Percentiles rank a stretch among this genome's conserved stretches.
Conservation (phyloP, 2,888 invertebrate genomes). For the Fissipunctia ypsillon region DNA sequence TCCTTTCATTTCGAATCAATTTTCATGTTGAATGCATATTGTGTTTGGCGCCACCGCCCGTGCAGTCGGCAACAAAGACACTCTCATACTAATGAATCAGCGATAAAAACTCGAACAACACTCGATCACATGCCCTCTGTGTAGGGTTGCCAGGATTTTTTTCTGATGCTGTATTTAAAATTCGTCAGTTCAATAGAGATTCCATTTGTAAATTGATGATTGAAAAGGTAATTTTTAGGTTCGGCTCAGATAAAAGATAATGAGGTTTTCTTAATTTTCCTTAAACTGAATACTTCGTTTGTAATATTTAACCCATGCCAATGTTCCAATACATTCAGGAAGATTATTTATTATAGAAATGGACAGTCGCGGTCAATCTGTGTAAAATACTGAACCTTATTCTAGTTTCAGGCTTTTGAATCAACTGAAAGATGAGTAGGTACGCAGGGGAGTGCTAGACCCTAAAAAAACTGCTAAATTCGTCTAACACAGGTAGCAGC, state of each 20-base stretch:
- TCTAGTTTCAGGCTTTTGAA: no score
- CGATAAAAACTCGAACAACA: conserved; percentile 89
- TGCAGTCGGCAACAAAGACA: conserved; percentile 85
- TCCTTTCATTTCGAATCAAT: conserved; percentile 84
- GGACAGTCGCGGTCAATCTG: no score
- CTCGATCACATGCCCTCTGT: conserved; percentile 84
- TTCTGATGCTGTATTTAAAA: background rate
- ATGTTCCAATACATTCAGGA: no score
- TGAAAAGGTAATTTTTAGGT: background rate
- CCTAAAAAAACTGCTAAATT: conserved; percentile 10
- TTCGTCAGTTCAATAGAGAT: background rate
- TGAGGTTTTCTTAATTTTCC: no score
- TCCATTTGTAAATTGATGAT: background rate
- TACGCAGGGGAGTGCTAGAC: background rate
- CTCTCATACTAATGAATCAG: conserved; percentile 89
- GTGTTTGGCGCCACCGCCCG: conserved; percentile 69
- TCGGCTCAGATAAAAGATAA: no score
- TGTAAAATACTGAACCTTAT: no score
- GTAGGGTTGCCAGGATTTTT: conserved; percentile 76
- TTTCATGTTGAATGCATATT: conserved; percentile 82
- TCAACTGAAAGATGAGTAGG: background rate
- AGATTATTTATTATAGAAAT: no score
- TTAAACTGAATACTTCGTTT: no score
- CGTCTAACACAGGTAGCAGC: conserved; percentile 63
- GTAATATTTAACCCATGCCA: no score